Evolutionary conservation across 2,113 vertebrate species (phyloP).

Genomic region (Megaptera novaeangliae): DNA sequence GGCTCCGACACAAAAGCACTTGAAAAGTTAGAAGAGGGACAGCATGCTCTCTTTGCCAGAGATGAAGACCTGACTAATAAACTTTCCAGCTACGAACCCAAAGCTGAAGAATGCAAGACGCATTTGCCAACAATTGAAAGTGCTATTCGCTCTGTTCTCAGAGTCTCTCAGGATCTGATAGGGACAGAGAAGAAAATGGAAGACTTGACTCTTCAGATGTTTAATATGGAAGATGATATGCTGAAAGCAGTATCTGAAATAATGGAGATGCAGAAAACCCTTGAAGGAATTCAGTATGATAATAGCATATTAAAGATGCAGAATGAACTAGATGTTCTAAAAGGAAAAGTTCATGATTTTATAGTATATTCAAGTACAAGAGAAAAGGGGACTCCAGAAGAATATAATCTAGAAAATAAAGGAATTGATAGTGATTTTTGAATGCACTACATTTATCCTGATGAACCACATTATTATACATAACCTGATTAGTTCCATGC

Average conservation of each 20-base stretch:
- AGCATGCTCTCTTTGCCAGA: conserved; percentile 76
- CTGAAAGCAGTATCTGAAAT: conserved; percentile 85
- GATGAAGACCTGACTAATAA: conserved; percentile 80
- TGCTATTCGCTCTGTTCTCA: conserved; percentile 88
- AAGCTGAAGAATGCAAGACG: conserved; percentile 84
- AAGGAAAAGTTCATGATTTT: conserved; percentile 78
- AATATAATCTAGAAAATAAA: conserved; percentile 65
- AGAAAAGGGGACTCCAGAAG: conserved; percentile 59
- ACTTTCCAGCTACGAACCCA: conserved; percentile 83
- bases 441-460: background rate
- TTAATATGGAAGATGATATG: conserved; percentile 87
- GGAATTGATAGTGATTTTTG: conserved; percentile 46
- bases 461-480: background rate
- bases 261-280: conserved; percentile 79
- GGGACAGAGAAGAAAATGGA: conserved; percentile 85
- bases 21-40: conserved; percentile 82
- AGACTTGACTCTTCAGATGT: conserved; percentile 86
- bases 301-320: conserved; percentile 81
- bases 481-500: background rate
- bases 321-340: conserved; percentile 78
- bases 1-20: conserved; percentile 83
- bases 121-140: conserved; percentile 88
- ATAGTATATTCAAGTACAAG: conserved; percentile 69
- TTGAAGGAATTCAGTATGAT: conserved; percentile 85
- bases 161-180: conserved; percentile 84